A percentile compares a stretch with the other conserved stretches of the same genome.
phyloP scores from a whole-genome alignment of 2,888 invertebrate species.

The Drosophila peninsularis region DNA sequence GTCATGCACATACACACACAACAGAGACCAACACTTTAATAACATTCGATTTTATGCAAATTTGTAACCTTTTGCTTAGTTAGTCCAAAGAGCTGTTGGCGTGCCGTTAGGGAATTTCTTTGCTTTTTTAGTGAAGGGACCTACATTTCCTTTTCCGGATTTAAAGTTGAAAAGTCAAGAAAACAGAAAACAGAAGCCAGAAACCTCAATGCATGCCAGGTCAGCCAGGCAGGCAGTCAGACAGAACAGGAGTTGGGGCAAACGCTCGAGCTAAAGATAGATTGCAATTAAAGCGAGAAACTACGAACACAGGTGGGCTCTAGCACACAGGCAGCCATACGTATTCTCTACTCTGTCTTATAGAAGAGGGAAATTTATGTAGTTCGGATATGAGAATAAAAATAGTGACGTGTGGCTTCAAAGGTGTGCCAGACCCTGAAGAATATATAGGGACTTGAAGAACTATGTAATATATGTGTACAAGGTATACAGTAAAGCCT shows the following conservation, averaged over 20 bases:
- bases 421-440: constrained; percentile 1
- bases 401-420: constrained; percentile 1
- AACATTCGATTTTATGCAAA: constrained; percentile 74
- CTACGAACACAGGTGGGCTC: constrained; percentile 12
- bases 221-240: constrained; percentile 4
- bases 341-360: not conserved
- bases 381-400: constrained; percentile 6
- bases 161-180: constrained; percentile 74
- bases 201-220: constrained; percentile 56
- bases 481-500: not conserved
- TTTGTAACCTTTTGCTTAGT: constrained; percentile 67
- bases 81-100: constrained; percentile 48
- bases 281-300: constrained; percentile 52
- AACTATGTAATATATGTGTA: not conserved
- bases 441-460: not conserved
- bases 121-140: constrained; percentile 26
- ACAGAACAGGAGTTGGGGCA: constrained; percentile 5
- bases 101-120: constrained; percentile 54
- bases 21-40: constrained; percentile 23
- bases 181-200: constrained; percentile 15
- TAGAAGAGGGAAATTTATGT: constrained; percentile 7
- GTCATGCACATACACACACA: constrained; percentile 15
- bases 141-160: constrained; percentile 58
- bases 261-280: constrained; percentile 50
- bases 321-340: not conserved